Evolutionary conservation across 2,797 vertebrate genomes (phyloP), one percentile per base, ranked within the genome.

Genomic region (Thunnus albacares): DNA sequence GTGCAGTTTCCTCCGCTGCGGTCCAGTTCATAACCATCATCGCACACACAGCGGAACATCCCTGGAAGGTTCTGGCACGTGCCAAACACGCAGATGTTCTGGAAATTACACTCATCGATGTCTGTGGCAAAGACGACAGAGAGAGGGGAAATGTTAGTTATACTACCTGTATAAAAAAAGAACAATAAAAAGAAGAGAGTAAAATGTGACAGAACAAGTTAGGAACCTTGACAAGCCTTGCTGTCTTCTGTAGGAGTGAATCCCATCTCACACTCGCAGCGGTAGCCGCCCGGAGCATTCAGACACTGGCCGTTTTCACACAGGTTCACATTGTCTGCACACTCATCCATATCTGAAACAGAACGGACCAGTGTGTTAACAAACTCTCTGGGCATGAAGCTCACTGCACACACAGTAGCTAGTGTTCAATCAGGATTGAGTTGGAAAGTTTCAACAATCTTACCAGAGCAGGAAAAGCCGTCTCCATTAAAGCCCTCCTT

Each of bases 181-280:
- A 33, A 33, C 1, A 5, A 26, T 22, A 5, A 56, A 65, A 63
- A 26, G 8, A 35, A 47, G 5, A 38, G 26, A 58, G 22, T 7
- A 26, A 20, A 60, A 55, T 0, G 26, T 8, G 49, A 12, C 18
- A 47, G 62, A 43, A 17, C 0, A 17, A 49, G 28, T 3, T 30
- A 62, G 83, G 88, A 81, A 99, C 98, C 98, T 94, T 96, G 96
- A 86, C 97, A 99, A 71, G 96, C 97, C 58, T 90, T 97, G 94
- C 95, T 98, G 95, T 98, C 97, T 56, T 98, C 96, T 0, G 96
- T 96, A 2, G 97, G 96, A n/a, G 95, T 96, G 94, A 99, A 99
- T 87, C 97, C 97, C 97, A 98, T 97, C 90, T 99, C 97, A 0
- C 98, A 99, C 90, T 99, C 96, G 17, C 98, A 99, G 91, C 96